phyloP scores from a whole-genome alignment of 1,140 invertebrate genomes.

The Pygmarrhopalites habei region DNA sequence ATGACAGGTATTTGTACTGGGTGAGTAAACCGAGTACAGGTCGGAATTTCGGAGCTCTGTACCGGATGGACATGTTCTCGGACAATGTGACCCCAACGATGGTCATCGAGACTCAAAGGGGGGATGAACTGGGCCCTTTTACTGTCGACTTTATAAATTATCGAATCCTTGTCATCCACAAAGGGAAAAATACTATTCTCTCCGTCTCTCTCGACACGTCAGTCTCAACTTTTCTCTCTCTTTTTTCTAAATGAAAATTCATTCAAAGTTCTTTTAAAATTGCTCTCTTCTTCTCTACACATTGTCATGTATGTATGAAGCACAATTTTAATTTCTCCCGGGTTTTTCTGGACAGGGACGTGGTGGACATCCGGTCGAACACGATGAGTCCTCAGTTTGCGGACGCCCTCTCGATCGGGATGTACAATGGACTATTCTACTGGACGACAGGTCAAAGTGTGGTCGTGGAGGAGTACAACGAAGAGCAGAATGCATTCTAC shows the following conservation, averaged over 20 bases:
- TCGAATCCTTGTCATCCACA: conserved; percentile 62
- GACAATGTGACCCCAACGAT: conserved; percentile 55
- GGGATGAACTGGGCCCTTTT: conserved; percentile 59
- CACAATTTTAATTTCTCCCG: no score
- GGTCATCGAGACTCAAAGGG: conserved; percentile 48
- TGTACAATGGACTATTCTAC: conserved; percentile 67
- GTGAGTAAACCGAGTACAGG: conserved; percentile 49
- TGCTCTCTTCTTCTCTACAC: no score
- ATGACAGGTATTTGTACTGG: conserved; percentile 71
- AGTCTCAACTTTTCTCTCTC: conserved; percentile 38
- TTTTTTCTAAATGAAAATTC: no score
- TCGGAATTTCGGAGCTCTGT: conserved; percentile 56
- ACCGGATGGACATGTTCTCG: conserved; percentile 66
- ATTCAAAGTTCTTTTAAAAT: no score
- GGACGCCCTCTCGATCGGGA: conserved; percentile 66
- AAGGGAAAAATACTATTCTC: conserved; percentile 65
- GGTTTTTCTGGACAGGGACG: conserved; percentile 60
- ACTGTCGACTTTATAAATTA: conserved; percentile 74
- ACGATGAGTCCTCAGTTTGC: conserved; percentile 67
- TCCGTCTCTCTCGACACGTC: conserved; percentile 73
- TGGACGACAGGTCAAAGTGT: conserved; percentile 69
- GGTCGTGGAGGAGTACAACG: conserved; percentile 61
- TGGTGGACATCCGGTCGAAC: conserved; percentile 62
- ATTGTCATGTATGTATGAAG: no score
- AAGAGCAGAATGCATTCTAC: conserved; percentile 54